Conservation (phyloP, 2,113 vertebrate genomes). For the Antechinus stuartii region DNA sequence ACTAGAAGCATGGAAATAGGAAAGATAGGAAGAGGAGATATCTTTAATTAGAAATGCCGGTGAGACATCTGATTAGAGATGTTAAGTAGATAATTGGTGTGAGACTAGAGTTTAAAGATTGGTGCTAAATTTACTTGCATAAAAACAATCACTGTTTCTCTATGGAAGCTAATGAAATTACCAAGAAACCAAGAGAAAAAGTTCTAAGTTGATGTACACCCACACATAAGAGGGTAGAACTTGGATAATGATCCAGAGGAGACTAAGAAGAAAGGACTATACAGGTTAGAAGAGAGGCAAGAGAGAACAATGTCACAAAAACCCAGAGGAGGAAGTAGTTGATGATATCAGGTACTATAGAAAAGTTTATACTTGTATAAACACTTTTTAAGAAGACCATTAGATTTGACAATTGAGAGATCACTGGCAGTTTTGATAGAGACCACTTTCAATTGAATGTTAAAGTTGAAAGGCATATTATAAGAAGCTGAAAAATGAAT, state of each 20-base stretch:
- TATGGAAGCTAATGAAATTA: background rate
- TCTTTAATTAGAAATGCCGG: background rate
- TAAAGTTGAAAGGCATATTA: background rate
- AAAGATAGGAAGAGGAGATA: background rate
- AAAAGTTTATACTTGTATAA: background rate
- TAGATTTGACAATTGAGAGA: background rate
- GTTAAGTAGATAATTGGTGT: background rate
- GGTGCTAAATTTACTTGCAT: background rate
- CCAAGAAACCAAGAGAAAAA: background rate
- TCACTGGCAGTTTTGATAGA: background rate
- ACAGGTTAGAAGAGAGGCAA: background rate
- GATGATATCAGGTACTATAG: too few species aligned
- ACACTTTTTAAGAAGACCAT: background rate
- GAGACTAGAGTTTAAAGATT: background rate
- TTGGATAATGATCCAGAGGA: background rate
- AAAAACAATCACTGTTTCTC: background rate
- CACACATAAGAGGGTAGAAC: background rate
- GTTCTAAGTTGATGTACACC: background rate
- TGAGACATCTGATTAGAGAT: background rate
- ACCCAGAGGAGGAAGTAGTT: background rate
- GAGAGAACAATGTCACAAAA: background rate
- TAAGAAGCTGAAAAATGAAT: background rate
- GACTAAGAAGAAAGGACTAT: background rate
- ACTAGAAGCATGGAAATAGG: background rate
- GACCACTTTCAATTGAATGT: background rate